Conservation (phyloP, 2,113 vertebrate genomes). For the Centropristis striata region DNA sequence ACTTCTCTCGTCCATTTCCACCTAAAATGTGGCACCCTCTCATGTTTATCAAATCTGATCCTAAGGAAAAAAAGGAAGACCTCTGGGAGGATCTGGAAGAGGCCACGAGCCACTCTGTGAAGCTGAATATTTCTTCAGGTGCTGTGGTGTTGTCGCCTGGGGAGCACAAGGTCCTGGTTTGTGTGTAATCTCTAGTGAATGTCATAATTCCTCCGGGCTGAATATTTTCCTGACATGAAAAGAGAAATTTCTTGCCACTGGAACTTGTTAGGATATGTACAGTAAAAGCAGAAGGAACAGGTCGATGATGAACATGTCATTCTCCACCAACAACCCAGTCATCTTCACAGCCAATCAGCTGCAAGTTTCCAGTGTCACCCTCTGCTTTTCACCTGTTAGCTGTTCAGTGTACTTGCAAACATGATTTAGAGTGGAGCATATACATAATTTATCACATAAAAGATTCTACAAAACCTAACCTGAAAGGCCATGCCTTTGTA, state of each 20-base stretch:
- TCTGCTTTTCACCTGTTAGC: not conserved
- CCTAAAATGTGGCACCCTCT: slow-evolving; percentile 12
- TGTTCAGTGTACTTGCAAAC: not conserved
- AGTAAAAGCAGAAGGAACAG: not conserved
- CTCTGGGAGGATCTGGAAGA: not conserved
- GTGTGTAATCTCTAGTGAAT: not conserved
- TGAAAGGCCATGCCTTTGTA: not conserved
- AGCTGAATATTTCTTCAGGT: slow-evolving; percentile 3
- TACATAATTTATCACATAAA: not conserved
- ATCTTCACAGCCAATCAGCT: not conserved
- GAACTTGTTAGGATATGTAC: not conserved
- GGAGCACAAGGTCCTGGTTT: not conserved
- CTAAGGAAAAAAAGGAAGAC: not conserved
- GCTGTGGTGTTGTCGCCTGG: not conserved
- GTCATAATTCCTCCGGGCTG: not conserved
- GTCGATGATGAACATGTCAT: not conserved
- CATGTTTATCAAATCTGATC: slow-evolving; percentile 27
- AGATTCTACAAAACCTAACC: not conserved
- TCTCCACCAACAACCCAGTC: not conserved
- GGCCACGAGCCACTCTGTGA: not conserved
- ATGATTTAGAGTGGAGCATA: not conserved
- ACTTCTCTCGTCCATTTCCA: slow-evolving; percentile 22
- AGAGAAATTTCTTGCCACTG: not conserved
- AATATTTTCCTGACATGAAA: slow-evolving; percentile 6
- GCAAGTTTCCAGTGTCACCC: not conserved